These are phyloP conservation scores for Squalus acanthias DNA, from an alignment of 2,797 vertebrate genomes.

Conservation along the genomic window DNA sequence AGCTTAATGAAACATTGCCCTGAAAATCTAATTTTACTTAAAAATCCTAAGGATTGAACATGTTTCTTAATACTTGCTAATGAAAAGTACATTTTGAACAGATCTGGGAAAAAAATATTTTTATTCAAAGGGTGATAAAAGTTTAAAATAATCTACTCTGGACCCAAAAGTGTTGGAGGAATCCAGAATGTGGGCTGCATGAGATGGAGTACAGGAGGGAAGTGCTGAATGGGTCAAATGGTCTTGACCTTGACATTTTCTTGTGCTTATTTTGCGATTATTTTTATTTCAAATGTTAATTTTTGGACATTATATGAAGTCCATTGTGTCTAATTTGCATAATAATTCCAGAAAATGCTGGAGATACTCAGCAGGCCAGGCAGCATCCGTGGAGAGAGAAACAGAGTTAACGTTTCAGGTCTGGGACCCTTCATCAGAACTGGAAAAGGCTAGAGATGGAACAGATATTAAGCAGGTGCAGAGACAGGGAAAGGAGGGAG, in stretches of 20 bases:
- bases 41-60: no score
- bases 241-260: background rate
- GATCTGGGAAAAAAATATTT: background rate
- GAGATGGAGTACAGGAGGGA: background rate
- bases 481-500: no score
- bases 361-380: no score
- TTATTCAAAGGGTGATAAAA: background rate
- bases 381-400: no score
- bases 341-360: no score
- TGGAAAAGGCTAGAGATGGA: no score
- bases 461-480: no score
- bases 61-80: background rate
- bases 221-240: background rate
- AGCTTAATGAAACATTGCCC: no score
- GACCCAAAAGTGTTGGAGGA: background rate
- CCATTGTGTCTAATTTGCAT: background rate
- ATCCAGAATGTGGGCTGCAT: background rate
- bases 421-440: no score
- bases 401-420: no score
- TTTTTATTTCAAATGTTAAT: background rate
- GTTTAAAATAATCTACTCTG: background rate
- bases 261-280: background rate
- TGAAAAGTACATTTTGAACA: background rate
- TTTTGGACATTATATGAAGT: background rate
- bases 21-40: no score